Evolutionary conservation across 2,113 vertebrate species (phyloP).

Genomic region (Chamaetylas fuelleborni): DNA sequence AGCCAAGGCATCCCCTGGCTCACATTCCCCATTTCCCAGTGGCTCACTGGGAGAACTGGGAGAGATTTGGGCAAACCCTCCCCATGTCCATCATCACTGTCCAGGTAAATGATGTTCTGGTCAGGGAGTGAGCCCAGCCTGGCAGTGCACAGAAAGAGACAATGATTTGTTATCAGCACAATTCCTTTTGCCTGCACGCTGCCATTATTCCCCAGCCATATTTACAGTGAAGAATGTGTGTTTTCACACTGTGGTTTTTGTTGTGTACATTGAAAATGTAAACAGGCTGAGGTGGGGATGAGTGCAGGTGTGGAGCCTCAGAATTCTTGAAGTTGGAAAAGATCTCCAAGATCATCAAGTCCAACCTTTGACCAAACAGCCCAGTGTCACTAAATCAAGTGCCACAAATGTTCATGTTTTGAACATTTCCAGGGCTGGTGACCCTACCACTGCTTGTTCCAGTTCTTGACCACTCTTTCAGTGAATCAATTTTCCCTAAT

Average conservation of each 20-base stretch:
- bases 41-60: neutral
- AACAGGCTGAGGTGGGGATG: neutral
- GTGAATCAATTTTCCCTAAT: neutral
- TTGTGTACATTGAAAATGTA: neutral
- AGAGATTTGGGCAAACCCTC: neutral
- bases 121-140: neutral
- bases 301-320: accelerated
- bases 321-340: neutral
- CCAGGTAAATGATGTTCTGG: neutral
- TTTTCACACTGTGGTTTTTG: neutral
- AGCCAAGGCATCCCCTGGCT: neutral
- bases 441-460: neutral
- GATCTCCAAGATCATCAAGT: neutral
- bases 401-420: no score
- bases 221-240: neutral
- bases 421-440: no score
- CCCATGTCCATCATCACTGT: neutral
- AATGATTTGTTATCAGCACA: neutral
- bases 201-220: neutral
- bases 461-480: neutral
- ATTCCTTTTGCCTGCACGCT: neutral
- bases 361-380: neutral
- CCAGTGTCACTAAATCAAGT: neutral
- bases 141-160: neutral
- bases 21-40: neutral